These are phyloP conservation scores for Drosophila mauritiana DNA, from an alignment of 1,140 invertebrate species.

Conservation along the genomic window DNA sequence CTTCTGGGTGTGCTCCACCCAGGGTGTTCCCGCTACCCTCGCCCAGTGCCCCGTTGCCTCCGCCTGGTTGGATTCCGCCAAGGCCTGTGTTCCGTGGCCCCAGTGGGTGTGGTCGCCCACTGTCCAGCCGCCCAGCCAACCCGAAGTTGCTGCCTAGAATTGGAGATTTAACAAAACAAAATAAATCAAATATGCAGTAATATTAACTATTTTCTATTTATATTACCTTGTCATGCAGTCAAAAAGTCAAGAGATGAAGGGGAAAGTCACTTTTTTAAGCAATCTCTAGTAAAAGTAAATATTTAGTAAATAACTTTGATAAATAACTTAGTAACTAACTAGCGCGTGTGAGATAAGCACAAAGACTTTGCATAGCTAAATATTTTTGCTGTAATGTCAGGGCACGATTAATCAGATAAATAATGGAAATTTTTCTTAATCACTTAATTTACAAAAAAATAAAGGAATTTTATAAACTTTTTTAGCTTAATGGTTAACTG, in stretches of 20 bases:
- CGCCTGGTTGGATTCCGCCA: conserved; percentile 43
- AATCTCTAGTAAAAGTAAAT: too few relatives aligned
- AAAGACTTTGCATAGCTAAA: neutral
- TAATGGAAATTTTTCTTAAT: neutral
- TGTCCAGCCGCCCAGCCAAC: conserved; percentile 57
- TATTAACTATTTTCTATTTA: neutral
- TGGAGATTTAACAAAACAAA: conserved; percentile 1
- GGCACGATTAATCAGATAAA: neutral
- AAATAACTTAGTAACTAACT: conserved; percentile 2
- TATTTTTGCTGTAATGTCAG: neutral
- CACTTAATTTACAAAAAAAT: too few relatives aligned
- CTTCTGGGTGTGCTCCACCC: conserved; percentile 57
- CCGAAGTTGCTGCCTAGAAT: conserved; percentile 10
- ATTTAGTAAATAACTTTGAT: neutral
- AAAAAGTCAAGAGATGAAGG: too few relatives aligned
- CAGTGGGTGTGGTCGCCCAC: conserved; percentile 66
- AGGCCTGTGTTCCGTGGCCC: conserved; percentile 51
- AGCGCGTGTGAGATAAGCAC: neutral
- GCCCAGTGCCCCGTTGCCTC: conserved; percentile 15
- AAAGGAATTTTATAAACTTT: too few relatives aligned
- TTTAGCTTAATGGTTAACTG: too few relatives aligned
- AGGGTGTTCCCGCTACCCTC: conserved; percentile 42
- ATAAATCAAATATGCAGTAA: neutral
- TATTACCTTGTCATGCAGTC: too few relatives aligned
- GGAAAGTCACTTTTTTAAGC: too few relatives aligned